Conservation (phyloP, 2,797 vertebrate species). For the Petrocephalus schoutedeni region DNA sequence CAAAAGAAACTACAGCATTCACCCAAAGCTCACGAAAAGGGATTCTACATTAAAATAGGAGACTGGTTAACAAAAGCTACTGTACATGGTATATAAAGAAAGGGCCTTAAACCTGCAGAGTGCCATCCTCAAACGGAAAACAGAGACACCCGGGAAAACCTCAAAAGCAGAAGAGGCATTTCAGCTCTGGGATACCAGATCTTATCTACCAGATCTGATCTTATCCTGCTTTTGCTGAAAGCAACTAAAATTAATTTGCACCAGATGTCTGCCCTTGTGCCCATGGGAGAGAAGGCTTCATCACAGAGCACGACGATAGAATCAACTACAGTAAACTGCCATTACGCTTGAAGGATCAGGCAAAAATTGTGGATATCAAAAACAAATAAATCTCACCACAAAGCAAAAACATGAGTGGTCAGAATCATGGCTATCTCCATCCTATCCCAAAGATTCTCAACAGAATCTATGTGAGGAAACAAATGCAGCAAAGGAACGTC, state of each 20-base stretch:
- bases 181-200: slow-evolving; percentile 63
- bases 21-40: not conserved
- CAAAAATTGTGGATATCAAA: slow-evolving; percentile 31
- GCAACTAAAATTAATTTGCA: slow-evolving; percentile 67
- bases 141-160: not conserved
- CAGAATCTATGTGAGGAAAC: not conserved
- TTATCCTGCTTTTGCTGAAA: slow-evolving; percentile 59
- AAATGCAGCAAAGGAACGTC: not conserved
- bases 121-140: not conserved
- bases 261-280: slow-evolving; percentile 65
- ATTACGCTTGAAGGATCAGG: slow-evolving; percentile 38
- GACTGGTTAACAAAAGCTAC: not conserved
- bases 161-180: slow-evolving; percentile 45
- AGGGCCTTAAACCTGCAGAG: not conserved
- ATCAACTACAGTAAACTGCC: slow-evolving; percentile 60
- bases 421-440: not conserved
- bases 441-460: not conserved
- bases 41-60: not conserved
- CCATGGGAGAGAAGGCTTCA: slow-evolving; percentile 59
- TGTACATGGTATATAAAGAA: not conserved
- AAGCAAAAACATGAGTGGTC: not conserved
- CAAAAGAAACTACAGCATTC: not conserved
- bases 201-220: no score
- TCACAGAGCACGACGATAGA: slow-evolving; percentile 53
- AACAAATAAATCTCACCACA: not conserved